These are phyloP conservation scores for Lagorchestes hirsutus DNA, from an alignment of 2,797 vertebrate species.

Conservation along the genomic window DNA sequence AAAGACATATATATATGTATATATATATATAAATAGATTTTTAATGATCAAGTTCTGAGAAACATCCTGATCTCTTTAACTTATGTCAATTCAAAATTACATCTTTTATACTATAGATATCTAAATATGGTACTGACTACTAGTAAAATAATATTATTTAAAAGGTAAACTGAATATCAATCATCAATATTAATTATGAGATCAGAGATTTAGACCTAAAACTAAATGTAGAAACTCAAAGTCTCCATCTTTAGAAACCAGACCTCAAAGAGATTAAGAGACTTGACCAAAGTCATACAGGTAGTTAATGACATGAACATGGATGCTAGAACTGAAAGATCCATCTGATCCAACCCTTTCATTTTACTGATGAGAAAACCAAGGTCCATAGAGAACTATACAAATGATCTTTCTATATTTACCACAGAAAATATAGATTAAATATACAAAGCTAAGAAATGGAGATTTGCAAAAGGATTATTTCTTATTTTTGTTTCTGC, in stretches of 20 bases:
- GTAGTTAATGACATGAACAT: not conserved
- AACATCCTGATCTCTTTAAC: conserved; percentile 11
- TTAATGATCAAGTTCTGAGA: conserved; percentile 43
- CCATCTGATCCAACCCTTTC: not conserved
- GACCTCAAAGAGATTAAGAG: not conserved
- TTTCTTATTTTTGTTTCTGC: not conserved
- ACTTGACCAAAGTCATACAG: not conserved
- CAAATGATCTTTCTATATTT: not conserved
- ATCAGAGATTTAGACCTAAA: not conserved
- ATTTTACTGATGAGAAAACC: not conserved
- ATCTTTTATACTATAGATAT: conserved; percentile 1
- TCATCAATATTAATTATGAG: not conserved
- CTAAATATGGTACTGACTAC: conserved; percentile 50
- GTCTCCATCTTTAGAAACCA: not conserved
- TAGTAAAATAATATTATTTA: not conserved
- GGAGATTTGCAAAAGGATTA: conserved; percentile 13
- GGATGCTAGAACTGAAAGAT: not conserved
- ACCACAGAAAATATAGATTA: conserved; percentile 46
- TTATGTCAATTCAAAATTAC: not conserved
- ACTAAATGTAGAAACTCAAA: not conserved
- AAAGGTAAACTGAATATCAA: conserved; percentile 6
- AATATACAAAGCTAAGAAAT: conserved; percentile 28
- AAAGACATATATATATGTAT: not conserved
- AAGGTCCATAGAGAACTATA: not conserved
- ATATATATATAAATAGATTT: conserved; percentile 30